Base-by-base conservation (phyloP, 2,888 invertebrate species). In the Alcis repandata region DNA sequence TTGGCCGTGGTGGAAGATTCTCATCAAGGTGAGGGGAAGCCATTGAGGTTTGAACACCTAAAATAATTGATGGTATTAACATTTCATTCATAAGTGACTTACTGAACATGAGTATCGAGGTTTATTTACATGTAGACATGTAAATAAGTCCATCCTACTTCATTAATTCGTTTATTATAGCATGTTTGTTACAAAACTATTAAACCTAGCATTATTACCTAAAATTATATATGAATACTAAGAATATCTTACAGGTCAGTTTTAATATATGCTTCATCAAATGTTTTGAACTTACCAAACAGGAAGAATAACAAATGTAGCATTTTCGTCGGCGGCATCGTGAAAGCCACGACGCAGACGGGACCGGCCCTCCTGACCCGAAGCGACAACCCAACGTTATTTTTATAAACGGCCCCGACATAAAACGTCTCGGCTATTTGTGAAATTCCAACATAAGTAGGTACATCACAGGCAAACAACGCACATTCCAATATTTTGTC, bases 401-500 rank as follows among this genome's bases (percentile, higher is more conserved):
- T 92, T 92, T 90, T 92, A 88, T 85, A 91, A 86, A 79, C 89
- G 88, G 83, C 86, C 90, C 87, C 91, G 89, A 90, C 92, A 90
- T 90, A 84, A 89, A 92, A 89, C 83, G 88, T 89, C 87, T 88
- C 87, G 77, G 91, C 90, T 87, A 87, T 92, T 91, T 91, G 87
- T 79, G 90, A 91, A 88, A 89, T 87, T 86, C 84, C 86, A 79
- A 87, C 85, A n/a, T n/a, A n/a, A n/a, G 80, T 83, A 87, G 74
- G 87, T 89, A 89, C 86, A 88, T 88, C 84, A 79, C 63, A 84
- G 82, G 78, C 83, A 87, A 88, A 91, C 88, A 90, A 91, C 89
- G 89, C 89, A 91, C 82, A 87, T 87, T 75, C 77, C 76, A 82
- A 76, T 75, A 75, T 40, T 45, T 52, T 38, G 36, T 45, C 11